These are phyloP conservation scores for Hypomesus transpacificus DNA, from an alignment of 2,113 vertebrate genomes.

Conservation along the genomic window DNA sequence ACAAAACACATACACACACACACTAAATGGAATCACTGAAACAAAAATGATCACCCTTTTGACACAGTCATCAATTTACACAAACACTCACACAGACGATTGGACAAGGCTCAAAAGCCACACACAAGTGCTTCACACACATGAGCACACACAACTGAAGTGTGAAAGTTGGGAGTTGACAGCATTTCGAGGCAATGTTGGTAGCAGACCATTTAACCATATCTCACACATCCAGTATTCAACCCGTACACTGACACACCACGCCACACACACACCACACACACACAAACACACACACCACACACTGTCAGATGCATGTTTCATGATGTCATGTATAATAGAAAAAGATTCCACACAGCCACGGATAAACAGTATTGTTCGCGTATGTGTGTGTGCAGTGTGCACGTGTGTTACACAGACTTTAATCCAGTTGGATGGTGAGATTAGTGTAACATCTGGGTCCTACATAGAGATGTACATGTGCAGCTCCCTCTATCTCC, in stretches of 20 bases:
- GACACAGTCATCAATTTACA: conserved; percentile 40
- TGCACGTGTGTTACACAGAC: conserved; percentile 32
- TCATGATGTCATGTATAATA: conserved; percentile 65
- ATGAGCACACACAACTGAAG: conserved; percentile 26
- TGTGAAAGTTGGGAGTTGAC: conserved; percentile 48
- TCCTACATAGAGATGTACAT: conserved; percentile 57
- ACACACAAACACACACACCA: conserved; percentile 37
- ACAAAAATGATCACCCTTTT: conserved; percentile 39
- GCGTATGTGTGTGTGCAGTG: conserved; percentile 14
- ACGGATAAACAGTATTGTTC: conserved; percentile 1
- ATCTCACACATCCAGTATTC: background rate
- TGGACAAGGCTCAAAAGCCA: background rate
- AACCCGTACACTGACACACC: conserved; percentile 8
- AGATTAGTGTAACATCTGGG: conserved; percentile 71
- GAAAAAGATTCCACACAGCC: conserved; percentile 49
- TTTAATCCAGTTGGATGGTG: conserved; percentile 66
- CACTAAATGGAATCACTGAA: conserved; percentile 51
- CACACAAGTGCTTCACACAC: conserved; percentile 5
- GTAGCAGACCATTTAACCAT: conserved; percentile 35
- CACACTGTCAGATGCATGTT: conserved; percentile 51
- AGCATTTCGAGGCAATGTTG: conserved; percentile 52
- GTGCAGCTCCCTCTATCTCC: conserved; percentile 18
- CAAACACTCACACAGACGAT: conserved; percentile 6
- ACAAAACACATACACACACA: conserved; percentile 39
- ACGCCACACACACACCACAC: conserved; percentile 27